phyloP scores from a whole-genome alignment of 2,797 vertebrate species.

The Sebastes cheni region DNA sequence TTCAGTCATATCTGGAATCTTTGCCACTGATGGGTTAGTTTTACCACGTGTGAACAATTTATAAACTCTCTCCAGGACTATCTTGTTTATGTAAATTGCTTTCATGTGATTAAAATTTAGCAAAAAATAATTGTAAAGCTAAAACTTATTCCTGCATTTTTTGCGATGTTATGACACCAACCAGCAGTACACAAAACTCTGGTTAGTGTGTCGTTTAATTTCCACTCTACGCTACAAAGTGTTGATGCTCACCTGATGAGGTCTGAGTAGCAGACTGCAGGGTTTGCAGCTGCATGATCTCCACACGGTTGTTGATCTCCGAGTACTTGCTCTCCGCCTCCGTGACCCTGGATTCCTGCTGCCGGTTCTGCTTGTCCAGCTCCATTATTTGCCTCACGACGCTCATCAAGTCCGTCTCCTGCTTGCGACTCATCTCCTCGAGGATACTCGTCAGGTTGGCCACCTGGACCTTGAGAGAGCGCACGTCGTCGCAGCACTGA shows the following conservation, averaged over 20 bases:
- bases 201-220: background rate
- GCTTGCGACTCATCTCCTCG: constrained; percentile 89
- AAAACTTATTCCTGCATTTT: background rate
- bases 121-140: background rate
- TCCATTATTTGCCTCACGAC: constrained; percentile 93
- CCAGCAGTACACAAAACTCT: background rate
- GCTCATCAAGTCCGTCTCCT: constrained; percentile 88
- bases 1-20: background rate
- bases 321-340: constrained; percentile 97
- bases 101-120: background rate
- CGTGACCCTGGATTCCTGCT: constrained; percentile 87
- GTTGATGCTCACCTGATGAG: constrained; percentile 89
- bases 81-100: background rate
- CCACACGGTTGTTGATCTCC: constrained; percentile 94
- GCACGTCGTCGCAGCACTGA: constrained; percentile 91
- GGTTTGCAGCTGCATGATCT: constrained; percentile 95
- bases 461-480: constrained; percentile 89
- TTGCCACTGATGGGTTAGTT: background rate
- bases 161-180: background rate
- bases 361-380: constrained; percentile 89
- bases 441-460: constrained; percentile 92
- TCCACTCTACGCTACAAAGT: background rate
- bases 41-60: constrained; percentile 11
- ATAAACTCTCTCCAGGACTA: background rate
- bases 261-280: constrained; percentile 90